Percentiles rank a stretch among this genome's conserved stretches.
phyloP scores from a whole-genome alignment of 2,888 invertebrate species.

The Coecobrya sp. region DNA sequence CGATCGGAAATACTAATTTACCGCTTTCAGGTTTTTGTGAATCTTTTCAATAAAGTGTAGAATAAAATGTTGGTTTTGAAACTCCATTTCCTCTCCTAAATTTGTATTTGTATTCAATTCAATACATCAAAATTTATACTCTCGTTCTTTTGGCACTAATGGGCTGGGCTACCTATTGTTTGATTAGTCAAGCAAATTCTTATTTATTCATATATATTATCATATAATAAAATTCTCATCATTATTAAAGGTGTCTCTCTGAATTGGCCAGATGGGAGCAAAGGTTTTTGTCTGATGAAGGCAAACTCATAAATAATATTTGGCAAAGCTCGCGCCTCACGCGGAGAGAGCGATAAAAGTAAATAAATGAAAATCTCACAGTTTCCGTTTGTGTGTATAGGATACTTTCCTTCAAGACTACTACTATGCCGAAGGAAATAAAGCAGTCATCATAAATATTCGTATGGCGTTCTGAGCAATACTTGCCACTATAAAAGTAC shows the following conservation, averaged over 20 bases:
- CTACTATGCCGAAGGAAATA: conserved; percentile 55
- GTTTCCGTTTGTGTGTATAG: conserved; percentile 36
- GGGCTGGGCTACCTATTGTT: conserved; percentile 22
- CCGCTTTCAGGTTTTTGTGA: conserved; percentile 51
- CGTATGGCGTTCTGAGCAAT: conserved; percentile 62
- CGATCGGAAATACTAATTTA: conserved; percentile 28
- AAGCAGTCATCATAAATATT: conserved; percentile 77
- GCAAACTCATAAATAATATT: conserved; percentile 73
- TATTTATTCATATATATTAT: conserved; percentile 18
- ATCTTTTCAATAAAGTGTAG: conserved; percentile 49
- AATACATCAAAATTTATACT: too few relatives aligned
- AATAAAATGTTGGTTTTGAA: conserved; percentile 70
- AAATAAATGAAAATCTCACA: conserved; percentile 70
- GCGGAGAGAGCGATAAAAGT: conserved; percentile 74
- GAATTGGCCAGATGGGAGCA: conserved; percentile 49
- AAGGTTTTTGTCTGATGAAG: conserved; percentile 60
- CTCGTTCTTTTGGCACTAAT: not conserved
- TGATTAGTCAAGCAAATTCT: conserved; percentile 32
- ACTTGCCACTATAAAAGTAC: not conserved
- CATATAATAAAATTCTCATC: not conserved
- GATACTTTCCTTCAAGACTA: conserved; percentile 46
- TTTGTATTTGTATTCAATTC: not conserved
- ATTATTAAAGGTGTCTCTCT: not conserved
- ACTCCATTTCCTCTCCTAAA: not conserved
- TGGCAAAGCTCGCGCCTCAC: conserved; percentile 71